Evolutionary conservation across 2,888 invertebrate species (phyloP).

Genomic region (Aquatica leii): DNA sequence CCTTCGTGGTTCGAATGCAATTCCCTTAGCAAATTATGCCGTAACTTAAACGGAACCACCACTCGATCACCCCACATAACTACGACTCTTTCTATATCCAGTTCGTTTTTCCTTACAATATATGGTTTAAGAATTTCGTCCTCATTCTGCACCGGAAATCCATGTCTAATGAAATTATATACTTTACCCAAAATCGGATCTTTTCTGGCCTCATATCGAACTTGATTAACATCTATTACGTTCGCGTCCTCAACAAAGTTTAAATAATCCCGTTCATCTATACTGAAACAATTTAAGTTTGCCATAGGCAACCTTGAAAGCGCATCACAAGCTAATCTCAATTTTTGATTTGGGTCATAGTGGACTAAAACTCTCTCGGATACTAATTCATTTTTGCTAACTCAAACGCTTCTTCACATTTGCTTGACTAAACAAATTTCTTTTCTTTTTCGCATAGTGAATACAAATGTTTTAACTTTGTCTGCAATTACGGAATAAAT

Average conservation of each 20-base stretch:
- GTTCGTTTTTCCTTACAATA: background rate
- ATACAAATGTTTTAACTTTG: too few species aligned
- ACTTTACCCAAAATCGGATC: background rate
- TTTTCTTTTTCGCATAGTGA: too few species aligned
- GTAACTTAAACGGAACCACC: constrained; percentile 26
- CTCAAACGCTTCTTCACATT: too few species aligned
- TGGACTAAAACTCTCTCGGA: too few species aligned
- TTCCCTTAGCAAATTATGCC: constrained; percentile 29
- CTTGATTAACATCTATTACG: background rate
- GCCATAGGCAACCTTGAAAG: too few species aligned
- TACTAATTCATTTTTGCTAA: too few species aligned
- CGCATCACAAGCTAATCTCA: too few species aligned
- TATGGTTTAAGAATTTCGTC: background rate
- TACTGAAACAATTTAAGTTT: too few species aligned
- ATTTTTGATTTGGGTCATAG: too few species aligned
- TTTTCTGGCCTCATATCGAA: background rate
- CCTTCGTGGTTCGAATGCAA: constrained; percentile 35
- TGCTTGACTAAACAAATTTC: too few species aligned
- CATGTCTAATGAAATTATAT: background rate
- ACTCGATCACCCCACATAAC: constrained; percentile 22
- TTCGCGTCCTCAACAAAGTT: background rate
- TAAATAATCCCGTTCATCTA: too few species aligned
- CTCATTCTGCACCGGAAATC: background rate
- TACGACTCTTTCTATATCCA: background rate
- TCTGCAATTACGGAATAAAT: too few species aligned